These are phyloP conservation scores for Dromiciops gliroides DNA, from an alignment of 2,113 vertebrate species.

Conservation along the genomic window DNA sequence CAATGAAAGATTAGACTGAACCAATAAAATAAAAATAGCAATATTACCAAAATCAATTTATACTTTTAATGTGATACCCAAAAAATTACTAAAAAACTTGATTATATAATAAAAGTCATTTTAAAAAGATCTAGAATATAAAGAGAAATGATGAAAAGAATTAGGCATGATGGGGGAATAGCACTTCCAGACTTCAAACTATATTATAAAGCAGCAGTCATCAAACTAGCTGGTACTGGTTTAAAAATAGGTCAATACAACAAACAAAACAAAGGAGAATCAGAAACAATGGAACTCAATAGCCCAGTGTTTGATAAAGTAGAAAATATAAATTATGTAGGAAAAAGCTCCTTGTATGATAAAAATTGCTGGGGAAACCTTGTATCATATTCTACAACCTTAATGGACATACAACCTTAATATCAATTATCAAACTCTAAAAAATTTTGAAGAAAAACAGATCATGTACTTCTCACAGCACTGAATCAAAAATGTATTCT, in stretches of 20 bases:
- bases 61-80: not conserved
- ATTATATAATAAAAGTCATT: not conserved
- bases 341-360: too few relatives aligned
- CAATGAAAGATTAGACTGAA: too few relatives aligned
- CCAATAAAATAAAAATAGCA: too few relatives aligned
- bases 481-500: not conserved
- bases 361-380: too few relatives aligned
- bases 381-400: not conserved
- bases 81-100: not conserved
- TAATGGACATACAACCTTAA: not conserved
- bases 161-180: not conserved
- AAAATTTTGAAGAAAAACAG: not conserved
- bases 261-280: not conserved
- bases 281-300: too few relatives aligned
- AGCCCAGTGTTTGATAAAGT: too few relatives aligned
- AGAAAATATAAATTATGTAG: too few relatives aligned
- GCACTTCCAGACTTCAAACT: not conserved
- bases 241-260: not conserved
- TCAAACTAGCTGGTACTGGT: not conserved
- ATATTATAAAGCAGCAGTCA: not conserved
- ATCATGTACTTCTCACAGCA: not conserved
- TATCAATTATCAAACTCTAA: not conserved
- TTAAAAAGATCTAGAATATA: not conserved
- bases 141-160: not conserved
- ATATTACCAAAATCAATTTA: not conserved